A percentile compares a stretch with the other conserved stretches of the same genome.
These are phyloP conservation scores for Mesocricetus auratus DNA, from an alignment of 2,113 vertebrate species.

Conservation along the genomic window DNA sequence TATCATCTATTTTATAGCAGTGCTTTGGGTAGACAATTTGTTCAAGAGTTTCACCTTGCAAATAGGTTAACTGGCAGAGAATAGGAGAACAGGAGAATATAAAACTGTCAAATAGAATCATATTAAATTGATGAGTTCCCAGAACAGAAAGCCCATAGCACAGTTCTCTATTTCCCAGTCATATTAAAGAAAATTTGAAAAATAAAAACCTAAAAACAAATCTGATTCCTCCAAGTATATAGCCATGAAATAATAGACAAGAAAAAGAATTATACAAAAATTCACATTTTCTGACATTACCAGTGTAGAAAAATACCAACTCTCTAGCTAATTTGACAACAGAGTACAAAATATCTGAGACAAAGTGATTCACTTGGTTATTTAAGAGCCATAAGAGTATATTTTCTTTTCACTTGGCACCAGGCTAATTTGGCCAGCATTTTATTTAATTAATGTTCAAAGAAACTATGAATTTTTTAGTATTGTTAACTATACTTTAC, in stretches of 20 bases:
- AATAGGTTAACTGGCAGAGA: constrained; percentile 77
- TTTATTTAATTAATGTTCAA: constrained; percentile 42
- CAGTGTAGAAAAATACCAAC: neutral
- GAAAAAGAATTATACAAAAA: constrained; percentile 5
- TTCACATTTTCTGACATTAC: neutral
- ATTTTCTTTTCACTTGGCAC: neutral
- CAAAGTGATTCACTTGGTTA: constrained; percentile 38
- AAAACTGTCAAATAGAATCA: constrained; percentile 78
- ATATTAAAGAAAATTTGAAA: constrained; percentile 65
- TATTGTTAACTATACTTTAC: constrained; percentile 6
- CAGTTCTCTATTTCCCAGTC: constrained; percentile 58
- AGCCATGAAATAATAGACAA: constrained; percentile 54
- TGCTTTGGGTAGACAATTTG: constrained; percentile 72
- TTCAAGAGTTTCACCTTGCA: constrained; percentile 78
- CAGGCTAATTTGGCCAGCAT: constrained; percentile 21
- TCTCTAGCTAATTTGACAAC: constrained; percentile 55
- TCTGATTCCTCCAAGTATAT: constrained; percentile 14
- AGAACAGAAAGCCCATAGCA: constrained; percentile 65
- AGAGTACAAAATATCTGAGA: constrained; percentile 38
- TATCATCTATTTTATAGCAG: constrained; percentile 67
- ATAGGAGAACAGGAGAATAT: constrained; percentile 68
- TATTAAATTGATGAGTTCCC: constrained; percentile 78
- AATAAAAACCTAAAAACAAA: constrained; percentile 45
- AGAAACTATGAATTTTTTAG: constrained; percentile 14
- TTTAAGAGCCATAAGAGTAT: constrained; percentile 22